Conservation (phyloP, 2,797 vertebrate species). For the Staurois parvus region DNA sequence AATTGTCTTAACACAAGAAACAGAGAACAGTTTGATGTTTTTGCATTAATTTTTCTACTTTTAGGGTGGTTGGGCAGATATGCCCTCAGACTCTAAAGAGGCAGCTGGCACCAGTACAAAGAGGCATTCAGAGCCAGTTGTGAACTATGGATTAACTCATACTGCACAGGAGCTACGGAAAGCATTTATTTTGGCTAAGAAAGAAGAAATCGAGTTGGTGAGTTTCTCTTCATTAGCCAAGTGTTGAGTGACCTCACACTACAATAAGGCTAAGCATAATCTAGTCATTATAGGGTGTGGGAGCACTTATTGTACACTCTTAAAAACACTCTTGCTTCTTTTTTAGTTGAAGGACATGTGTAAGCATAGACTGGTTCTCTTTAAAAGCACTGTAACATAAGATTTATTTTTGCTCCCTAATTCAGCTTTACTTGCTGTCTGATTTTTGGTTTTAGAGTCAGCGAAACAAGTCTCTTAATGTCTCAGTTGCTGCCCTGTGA, state of each 20-base stretch:
- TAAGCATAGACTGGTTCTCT: too few relatives aligned
- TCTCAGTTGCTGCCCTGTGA: too few relatives aligned
- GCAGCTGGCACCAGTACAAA: background rate
- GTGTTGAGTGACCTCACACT: too few relatives aligned
- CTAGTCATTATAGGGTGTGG: background rate
- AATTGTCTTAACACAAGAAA: background rate
- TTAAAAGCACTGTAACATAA: too few relatives aligned
- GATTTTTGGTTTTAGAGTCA: too few relatives aligned
- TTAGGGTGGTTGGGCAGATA: conserved; percentile 34
- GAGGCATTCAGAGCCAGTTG: background rate
- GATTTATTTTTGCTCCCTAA: too few relatives aligned
- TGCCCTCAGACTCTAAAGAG: background rate
- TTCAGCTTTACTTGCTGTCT: too few relatives aligned
- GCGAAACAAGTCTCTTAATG: too few relatives aligned
- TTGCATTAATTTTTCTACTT: background rate
- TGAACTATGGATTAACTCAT: background rate
- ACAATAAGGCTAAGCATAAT: background rate
- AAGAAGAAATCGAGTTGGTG: conserved; percentile 67
- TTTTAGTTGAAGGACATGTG: too few relatives aligned
- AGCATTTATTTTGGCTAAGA: conserved; percentile 52
- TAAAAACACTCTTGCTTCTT: too few relatives aligned
- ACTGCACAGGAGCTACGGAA: conserved; percentile 32
- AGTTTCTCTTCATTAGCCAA: background rate
- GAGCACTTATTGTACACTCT: too few relatives aligned
- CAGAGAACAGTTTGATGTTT: background rate